These are phyloP conservation scores for Timema podura DNA, from an alignment of 2,888 invertebrate species.

Conservation along the genomic window DNA sequence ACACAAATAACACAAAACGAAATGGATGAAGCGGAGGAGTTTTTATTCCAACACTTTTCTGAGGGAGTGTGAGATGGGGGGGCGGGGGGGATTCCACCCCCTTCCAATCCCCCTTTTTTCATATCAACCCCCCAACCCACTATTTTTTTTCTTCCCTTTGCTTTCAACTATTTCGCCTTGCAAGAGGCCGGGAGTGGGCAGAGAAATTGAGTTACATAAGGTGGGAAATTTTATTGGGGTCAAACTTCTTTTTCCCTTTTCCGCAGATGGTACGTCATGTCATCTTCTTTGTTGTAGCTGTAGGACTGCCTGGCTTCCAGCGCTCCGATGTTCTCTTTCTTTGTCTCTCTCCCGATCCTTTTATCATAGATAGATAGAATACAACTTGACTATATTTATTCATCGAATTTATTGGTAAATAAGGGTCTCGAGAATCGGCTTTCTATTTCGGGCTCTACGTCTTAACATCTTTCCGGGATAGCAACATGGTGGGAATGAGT, in stretches of 20 bases:
- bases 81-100: constrained; percentile 20
- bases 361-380: not conserved
- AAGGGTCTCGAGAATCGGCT: not conserved
- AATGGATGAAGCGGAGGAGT: constrained; percentile 14
- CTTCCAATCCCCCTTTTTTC: not conserved
- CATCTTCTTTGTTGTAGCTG: not conserved
- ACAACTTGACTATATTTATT: not conserved
- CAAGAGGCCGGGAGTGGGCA: constrained; percentile 3
- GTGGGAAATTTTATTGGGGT: constrained; percentile 18
- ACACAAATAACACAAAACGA: constrained; percentile 21
- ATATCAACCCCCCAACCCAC: not conserved
- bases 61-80: constrained; percentile 18
- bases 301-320: not conserved
- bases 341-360: no score
- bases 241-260: constrained; percentile 8
- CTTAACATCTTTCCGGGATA: no score
- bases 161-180: not conserved
- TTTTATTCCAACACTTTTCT: no score
- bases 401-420: not conserved
- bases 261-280: constrained; percentile 7
- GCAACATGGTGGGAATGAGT: no score
- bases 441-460: no score
- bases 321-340: no score
- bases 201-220: constrained; percentile 28
- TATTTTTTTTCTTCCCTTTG: not conserved